Base-by-base conservation (phyloP, 2,888 invertebrate species). In the Xestia rhomboidea region DNA sequence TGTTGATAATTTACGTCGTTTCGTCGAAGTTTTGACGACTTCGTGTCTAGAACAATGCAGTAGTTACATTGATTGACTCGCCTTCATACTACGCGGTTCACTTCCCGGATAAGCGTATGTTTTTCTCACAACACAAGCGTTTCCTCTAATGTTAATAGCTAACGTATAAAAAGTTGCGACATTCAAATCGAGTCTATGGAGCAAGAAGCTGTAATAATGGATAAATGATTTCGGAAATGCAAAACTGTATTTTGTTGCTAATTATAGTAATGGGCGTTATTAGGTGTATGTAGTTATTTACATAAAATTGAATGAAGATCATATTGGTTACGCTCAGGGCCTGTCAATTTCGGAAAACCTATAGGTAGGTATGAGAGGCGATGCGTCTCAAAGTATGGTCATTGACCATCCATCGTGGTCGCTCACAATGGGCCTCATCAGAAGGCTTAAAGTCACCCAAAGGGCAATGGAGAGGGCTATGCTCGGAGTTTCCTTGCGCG, bases 71-170 rank as follows among this genome's bases (percentile, higher is more conserved):
- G 88, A 90, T 86, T 73, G 84, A 82, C 69, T 80, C 54, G 69
- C 74, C 68, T 79, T 71, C 76, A 76, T 82, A 83, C 73, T 69
- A 77, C 46, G 73, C 69, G 57, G 73, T 81, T 76, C 86, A 89
- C 91, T 93, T 93, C 93, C 93, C 91, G 93, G 91, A 93, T 89
- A 89, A 81, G 77, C 73, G 68, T 73, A 62, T 70, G 83, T 89
- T 92, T 92, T 93, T 93, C 92, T 90, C 91, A 91, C 88, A 91
- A 89, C 88, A 83, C 60, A 71, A 81, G 81, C 83, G 87, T 91
- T 93, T 93, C 92, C 92, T 90, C 73, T 84, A 85, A 79, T 88
- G 80, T 83, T 82, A 85, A 74, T 79, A 83, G 79, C 77, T 81
- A 64, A 66, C 57, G 76, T 57, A 77, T 71, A 89, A 89, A 89